Evolutionary conservation across 2,888 invertebrate genomes (phyloP).

Genomic region (Aquatica leii): DNA sequence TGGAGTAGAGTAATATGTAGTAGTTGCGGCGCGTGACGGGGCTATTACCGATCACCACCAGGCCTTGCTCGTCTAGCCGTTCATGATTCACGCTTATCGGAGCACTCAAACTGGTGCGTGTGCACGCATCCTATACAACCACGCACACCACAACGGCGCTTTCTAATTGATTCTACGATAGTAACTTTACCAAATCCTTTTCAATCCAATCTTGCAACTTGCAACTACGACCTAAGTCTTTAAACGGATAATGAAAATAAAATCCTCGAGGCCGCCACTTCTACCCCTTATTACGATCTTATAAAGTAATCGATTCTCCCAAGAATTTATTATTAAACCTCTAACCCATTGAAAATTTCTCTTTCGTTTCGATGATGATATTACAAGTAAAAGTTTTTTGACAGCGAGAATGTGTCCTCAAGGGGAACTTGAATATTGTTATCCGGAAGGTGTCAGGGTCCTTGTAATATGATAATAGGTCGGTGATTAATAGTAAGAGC

Average conservation of each 20-base stretch:
- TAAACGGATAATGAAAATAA: conserved; percentile 14
- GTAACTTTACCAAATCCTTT: conserved; percentile 25
- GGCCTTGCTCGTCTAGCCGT: conserved; percentile 37
- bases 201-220: conserved; percentile 32
- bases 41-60: conserved; percentile 44
- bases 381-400: conserved; percentile 24
- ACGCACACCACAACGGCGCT: conserved; percentile 29
- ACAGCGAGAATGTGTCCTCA: conserved; percentile 29
- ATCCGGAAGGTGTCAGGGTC: conserved; percentile 50
- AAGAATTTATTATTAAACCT: conserved; percentile 21
- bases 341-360: conserved; percentile 20
- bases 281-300: too few species aligned
- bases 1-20: conserved; percentile 52
- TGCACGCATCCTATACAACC: conserved; percentile 32
- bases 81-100: conserved; percentile 48
- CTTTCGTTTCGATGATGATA: conserved; percentile 16
- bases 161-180: conserved; percentile 44
- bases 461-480: conserved; percentile 56
- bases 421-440: conserved; percentile 28
- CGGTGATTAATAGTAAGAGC: conserved; percentile 53
- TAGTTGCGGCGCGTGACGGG: conserved; percentile 47
- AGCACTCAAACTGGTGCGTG: conserved; percentile 36
- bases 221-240: conserved; percentile 22
- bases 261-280: background rate
- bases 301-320: too few species aligned